These are phyloP conservation scores for Muscicapa striata DNA, from an alignment of 2,797 vertebrate species.

Conservation along the genomic window DNA sequence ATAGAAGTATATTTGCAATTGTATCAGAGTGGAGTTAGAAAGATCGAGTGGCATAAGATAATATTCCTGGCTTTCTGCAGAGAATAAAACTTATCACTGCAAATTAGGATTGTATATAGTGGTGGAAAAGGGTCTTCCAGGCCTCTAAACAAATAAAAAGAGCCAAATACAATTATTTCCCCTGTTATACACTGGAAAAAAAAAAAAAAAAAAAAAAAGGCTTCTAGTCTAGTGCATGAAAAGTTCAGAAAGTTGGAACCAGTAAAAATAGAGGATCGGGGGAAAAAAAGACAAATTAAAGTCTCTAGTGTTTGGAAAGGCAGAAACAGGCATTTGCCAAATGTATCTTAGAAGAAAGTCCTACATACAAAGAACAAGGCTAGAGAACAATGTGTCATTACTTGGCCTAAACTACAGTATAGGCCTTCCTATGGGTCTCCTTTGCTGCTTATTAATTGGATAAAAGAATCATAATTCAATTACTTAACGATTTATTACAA, in stretches of 20 bases:
- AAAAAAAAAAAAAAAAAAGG: not conserved
- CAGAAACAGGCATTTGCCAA: not conserved
- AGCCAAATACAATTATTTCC: not conserved
- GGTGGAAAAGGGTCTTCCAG: not conserved
- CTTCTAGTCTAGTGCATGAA: not conserved
- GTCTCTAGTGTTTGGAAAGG: not conserved
- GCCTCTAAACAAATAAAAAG: not conserved
- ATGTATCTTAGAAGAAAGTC: not conserved
- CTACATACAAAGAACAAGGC: not conserved
- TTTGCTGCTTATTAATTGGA: slow-evolving; percentile 59
- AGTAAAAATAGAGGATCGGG: not conserved
- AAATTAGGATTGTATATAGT: not conserved
- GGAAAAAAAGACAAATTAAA: not conserved
- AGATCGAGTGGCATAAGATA: not conserved
- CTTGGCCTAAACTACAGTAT: slow-evolving; percentile 5
- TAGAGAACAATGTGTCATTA: slow-evolving; percentile 24
- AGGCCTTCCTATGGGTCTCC: slow-evolving; percentile 14
- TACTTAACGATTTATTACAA: slow-evolving; percentile 76
- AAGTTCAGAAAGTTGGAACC: not conserved
- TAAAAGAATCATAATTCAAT: slow-evolving; percentile 77
- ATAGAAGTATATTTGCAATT: not conserved
- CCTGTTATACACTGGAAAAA: not conserved
- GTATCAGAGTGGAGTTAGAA: not conserved
- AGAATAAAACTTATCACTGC: not conserved
- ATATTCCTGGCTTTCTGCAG: not conserved